A percentile compares a stretch with the other conserved stretches of the same genome.
Evolutionary conservation across 2,797 vertebrate species (phyloP).

Genomic region (Pipistrellus nathusii): DNA sequence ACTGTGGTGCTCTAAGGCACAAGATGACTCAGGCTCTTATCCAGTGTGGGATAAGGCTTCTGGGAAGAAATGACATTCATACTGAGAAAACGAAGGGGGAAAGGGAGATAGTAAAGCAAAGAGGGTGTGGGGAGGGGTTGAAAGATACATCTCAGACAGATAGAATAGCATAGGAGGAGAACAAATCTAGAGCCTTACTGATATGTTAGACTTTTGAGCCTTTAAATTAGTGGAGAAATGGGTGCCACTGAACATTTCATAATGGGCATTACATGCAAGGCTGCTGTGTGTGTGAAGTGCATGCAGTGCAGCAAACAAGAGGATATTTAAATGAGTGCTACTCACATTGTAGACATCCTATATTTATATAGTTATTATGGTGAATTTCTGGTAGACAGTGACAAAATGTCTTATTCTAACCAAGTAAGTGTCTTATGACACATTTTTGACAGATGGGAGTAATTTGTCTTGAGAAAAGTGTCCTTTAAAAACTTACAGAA

Average conservation of each 20-base stretch:
- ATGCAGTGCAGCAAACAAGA: neutral
- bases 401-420: neutral
- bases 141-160: neutral
- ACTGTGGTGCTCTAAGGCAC: neutral
- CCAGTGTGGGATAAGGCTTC: neutral
- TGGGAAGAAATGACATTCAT: neutral
- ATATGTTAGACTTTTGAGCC: accelerated
- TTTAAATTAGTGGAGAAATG: neutral
- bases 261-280: accelerated
- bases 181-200: neutral
- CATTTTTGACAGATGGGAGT: neutral
- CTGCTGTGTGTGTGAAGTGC: too few species aligned
- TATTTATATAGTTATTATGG: neutral
- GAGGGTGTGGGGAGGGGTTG: neutral
- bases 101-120: neutral
- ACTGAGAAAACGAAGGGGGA: neutral
- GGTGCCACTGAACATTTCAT: neutral
- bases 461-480: neutral
- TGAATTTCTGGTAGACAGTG: neutral
- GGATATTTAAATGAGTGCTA: neutral
- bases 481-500: neutral
- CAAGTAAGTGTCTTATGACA: neutral
- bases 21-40: too few species aligned
- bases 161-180: neutral
- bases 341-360: neutral